phyloP scores from a whole-genome alignment of 2,888 invertebrate species.

The Eucera pruinosa region DNA sequence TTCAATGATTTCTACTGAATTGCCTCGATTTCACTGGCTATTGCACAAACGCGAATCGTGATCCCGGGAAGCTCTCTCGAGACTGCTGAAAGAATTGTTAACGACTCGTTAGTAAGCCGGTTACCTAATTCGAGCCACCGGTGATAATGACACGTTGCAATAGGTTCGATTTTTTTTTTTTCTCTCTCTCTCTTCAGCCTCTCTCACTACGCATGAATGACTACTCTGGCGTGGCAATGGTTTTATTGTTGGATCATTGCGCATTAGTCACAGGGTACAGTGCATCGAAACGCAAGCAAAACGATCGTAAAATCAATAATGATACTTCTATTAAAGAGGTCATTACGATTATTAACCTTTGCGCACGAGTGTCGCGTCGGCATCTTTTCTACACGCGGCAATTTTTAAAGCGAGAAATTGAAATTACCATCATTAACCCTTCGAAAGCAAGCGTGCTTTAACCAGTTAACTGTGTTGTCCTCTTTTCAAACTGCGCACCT shows the following conservation, averaged over 20 bases:
- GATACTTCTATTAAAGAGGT: not conserved
- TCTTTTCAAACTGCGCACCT: too few species aligned
- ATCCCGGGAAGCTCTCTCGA: slow-evolving; percentile 17
- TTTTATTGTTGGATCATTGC: slow-evolving; percentile 34
- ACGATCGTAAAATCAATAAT: not conserved
- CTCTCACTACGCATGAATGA: slow-evolving; percentile 42
- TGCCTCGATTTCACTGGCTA: slow-evolving; percentile 23
- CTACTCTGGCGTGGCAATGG: slow-evolving; percentile 29
- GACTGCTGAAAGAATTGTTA: slow-evolving; percentile 34
- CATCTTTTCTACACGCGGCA: too few species aligned
- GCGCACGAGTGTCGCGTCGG: too few species aligned
- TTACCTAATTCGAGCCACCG: slow-evolving; percentile 40
- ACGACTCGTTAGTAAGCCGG: slow-evolving; percentile 6
- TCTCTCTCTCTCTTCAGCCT: too few species aligned
- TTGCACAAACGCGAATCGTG: slow-evolving; percentile 34
- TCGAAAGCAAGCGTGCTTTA: too few species aligned
- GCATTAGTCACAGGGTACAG: not conserved
- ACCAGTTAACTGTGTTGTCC: too few species aligned
- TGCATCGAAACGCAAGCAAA: not conserved
- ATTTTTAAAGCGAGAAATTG: too few species aligned
- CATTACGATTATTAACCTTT: too few species aligned
- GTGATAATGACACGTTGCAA: slow-evolving; percentile 51
- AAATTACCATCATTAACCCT: too few species aligned
- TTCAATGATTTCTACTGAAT: not conserved
- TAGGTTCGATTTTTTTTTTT: slow-evolving; percentile 30